Conservation (phyloP, 1,140 invertebrate species). For the Cotesia vestalis region DNA sequence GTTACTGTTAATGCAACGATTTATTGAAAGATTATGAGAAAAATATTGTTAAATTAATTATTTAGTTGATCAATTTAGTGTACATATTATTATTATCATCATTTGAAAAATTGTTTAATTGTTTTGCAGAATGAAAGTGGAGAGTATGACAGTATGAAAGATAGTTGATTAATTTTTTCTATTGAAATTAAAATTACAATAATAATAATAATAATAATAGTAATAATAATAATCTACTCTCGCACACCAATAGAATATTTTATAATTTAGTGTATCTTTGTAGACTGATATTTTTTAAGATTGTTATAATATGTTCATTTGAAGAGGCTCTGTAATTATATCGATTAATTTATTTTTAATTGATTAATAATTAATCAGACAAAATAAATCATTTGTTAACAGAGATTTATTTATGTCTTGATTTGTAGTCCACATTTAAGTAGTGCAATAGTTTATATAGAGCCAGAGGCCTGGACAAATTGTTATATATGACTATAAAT, state of each 20-base stretch:
- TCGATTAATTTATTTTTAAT: not conserved
- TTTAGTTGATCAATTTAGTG: constrained; percentile 20
- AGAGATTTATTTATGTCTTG: constrained; percentile 47
- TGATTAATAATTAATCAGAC: constrained; percentile 6
- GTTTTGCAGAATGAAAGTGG: constrained; percentile 4
- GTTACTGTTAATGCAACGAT: constrained; percentile 19
- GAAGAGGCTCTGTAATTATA: constrained; percentile 16
- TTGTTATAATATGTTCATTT: constrained; percentile 53
- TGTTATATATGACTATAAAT: constrained; percentile 57
- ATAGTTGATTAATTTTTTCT: not conserved
- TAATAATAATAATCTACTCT: constrained; percentile 12
- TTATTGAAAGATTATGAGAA: not conserved
- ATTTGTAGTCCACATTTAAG: constrained; percentile 36
- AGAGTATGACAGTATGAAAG: not conserved
- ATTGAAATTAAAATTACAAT: too few species aligned
- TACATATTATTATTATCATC: constrained; percentile 21
- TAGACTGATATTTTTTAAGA: constrained; percentile 63
- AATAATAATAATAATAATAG: not conserved
- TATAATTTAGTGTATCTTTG: constrained; percentile 58
- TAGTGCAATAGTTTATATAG: constrained; percentile 33
- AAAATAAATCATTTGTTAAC: constrained; percentile 47
- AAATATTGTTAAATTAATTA: constrained; percentile 12
- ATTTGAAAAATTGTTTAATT: not conserved
- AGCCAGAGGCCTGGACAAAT: constrained; percentile 30
- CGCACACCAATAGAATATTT: constrained; percentile 25